phyloP scores from a whole-genome alignment of 2,797 vertebrate species.

The Lerista edwardsae region DNA sequence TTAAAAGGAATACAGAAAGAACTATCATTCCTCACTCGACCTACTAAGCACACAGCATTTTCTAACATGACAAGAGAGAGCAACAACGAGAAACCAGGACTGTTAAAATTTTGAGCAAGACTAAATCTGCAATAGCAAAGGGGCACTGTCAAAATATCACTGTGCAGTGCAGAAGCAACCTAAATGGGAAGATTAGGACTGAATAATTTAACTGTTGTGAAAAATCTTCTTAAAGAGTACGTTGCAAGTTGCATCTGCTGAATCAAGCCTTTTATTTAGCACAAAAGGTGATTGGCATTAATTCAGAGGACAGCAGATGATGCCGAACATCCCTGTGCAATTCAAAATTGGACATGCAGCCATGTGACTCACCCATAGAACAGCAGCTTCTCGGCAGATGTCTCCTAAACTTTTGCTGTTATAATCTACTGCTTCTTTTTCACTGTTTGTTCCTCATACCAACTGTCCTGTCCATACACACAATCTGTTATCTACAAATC shows the following conservation, averaged over 20 bases:
- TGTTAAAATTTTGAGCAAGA: not conserved
- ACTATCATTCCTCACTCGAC: not conserved
- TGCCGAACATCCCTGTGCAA: not conserved
- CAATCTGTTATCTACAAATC: not conserved
- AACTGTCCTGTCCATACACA: not conserved
- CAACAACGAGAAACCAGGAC: not conserved
- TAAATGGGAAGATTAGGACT: not conserved
- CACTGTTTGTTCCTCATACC: not conserved
- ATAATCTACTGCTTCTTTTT: not conserved
- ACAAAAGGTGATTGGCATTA: not conserved
- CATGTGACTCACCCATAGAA: constrained; percentile 9
- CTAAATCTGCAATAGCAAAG: not conserved
- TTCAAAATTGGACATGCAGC: not conserved
- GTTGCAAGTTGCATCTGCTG: not conserved
- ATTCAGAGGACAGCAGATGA: constrained; percentile 7
- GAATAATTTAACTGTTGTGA: not conserved
- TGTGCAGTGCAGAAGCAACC: not conserved
- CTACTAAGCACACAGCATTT: not conserved
- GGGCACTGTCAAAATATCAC: not conserved
- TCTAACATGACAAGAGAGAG: not conserved
- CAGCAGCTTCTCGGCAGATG: not conserved
- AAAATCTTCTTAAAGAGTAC: not conserved
- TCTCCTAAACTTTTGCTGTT: not conserved
- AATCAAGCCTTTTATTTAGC: not conserved
- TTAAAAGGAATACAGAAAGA: not conserved